A percentile compares a stretch with the other conserved stretches of the same genome.
Conservation (phyloP, 2,888 invertebrate species). For the Leptogaster cylindrica region DNA sequence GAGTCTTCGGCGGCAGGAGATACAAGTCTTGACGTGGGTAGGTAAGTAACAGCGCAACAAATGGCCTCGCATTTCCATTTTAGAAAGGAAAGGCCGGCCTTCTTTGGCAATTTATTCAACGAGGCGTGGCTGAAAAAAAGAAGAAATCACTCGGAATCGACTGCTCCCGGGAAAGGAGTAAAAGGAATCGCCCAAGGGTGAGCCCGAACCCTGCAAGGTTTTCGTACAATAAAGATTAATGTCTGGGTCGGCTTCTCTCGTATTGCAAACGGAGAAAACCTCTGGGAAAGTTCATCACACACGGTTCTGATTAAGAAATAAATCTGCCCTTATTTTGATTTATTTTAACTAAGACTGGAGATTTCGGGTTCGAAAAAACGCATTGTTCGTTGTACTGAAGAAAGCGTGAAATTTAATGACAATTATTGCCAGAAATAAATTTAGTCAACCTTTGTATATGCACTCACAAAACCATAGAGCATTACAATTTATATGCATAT, state of each 20-base stretch:
- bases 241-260: not conserved
- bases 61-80: slow-evolving; percentile 33
- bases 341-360: too few species aligned
- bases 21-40: not conserved
- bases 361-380: too few species aligned
- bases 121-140: slow-evolving; percentile 40
- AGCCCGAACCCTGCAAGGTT: not conserved
- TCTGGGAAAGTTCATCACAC: not conserved
- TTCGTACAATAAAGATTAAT: slow-evolving; percentile 35
- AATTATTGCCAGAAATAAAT: too few species aligned
- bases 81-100: slow-evolving; percentile 39
- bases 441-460: too few species aligned
- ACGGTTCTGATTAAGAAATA: slow-evolving; percentile 42
- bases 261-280: not conserved
- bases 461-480: too few species aligned
- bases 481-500: too few species aligned
- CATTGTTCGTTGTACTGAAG: too few species aligned
- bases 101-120: slow-evolving; percentile 37
- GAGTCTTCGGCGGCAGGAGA: slow-evolving; percentile 1
- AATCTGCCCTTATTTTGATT: too few species aligned
- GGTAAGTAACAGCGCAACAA: slow-evolving; percentile 22
- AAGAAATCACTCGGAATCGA: not conserved
- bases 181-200: not conserved
- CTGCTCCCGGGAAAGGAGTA: slow-evolving; percentile 1
- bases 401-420: too few species aligned